Conservation (phyloP, 2,797 vertebrate species). For the Myotis planiceps region DNA sequence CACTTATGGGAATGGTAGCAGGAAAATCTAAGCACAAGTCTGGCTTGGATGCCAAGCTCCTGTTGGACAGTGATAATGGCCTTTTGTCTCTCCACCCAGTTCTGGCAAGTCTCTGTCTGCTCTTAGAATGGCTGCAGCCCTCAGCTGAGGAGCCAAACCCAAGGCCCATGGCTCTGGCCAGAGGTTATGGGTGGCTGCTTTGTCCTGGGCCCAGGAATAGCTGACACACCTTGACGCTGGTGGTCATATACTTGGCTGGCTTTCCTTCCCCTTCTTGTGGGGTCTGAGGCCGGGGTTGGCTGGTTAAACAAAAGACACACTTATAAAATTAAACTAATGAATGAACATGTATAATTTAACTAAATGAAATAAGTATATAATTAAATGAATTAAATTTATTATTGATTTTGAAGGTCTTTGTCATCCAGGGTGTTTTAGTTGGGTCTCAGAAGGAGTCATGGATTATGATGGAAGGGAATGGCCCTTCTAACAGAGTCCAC, state of each 20-base stretch:
- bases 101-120: neutral
- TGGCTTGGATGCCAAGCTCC: neutral
- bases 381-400: neutral
- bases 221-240: neutral
- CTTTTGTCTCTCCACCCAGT: neutral
- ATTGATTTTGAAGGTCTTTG: neutral
- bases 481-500: neutral
- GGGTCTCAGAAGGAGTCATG: neutral
- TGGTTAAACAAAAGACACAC: neutral
- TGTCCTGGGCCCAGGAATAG: neutral
- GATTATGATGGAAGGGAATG: accelerated
- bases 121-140: no score
- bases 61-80: neutral
- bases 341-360: neutral
- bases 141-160: neutral
- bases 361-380: neutral
- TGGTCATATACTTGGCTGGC: no score
- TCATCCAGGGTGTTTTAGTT: neutral
- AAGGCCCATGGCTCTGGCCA: neutral
- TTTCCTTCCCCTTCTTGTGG: neutral
- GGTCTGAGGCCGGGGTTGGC: neutral
- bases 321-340: neutral
- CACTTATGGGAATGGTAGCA: neutral
- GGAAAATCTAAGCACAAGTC: no score
- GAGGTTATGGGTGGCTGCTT: neutral